These are phyloP conservation scores for Ellobius talpinus DNA, from an alignment of 2,113 vertebrate genomes.

Conservation along the genomic window DNA sequence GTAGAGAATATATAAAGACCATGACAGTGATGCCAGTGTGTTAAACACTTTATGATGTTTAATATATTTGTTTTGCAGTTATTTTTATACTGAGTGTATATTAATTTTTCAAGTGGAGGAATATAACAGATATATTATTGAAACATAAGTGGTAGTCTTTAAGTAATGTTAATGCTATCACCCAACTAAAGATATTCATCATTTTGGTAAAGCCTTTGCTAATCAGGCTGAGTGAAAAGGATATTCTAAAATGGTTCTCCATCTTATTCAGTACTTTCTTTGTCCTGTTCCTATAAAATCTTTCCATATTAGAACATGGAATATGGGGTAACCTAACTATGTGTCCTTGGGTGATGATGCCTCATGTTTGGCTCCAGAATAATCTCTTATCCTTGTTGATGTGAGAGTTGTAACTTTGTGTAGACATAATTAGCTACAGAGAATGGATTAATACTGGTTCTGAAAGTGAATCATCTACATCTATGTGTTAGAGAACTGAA, in stretches of 20 bases:
- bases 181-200: not conserved
- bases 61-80: not conserved
- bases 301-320: not conserved
- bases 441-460: not conserved
- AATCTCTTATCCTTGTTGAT: not conserved
- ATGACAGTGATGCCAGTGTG: accelerated
- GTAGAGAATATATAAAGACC: no score
- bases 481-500: not conserved
- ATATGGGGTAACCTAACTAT: no score
- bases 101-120: not conserved
- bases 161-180: not conserved
- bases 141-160: not conserved
- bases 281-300: not conserved
- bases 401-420: not conserved
- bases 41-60: not conserved
- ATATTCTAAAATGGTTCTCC: not conserved
- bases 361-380: not conserved
- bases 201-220: not conserved
- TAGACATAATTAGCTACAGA: not conserved
- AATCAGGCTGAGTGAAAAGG: no score
- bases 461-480: not conserved
- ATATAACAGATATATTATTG: not conserved
- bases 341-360: no score
- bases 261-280: not conserved
- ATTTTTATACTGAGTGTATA: not conserved